phyloP scores from a whole-genome alignment of 2,888 invertebrate genomes.

The Torymus texanus region DNA sequence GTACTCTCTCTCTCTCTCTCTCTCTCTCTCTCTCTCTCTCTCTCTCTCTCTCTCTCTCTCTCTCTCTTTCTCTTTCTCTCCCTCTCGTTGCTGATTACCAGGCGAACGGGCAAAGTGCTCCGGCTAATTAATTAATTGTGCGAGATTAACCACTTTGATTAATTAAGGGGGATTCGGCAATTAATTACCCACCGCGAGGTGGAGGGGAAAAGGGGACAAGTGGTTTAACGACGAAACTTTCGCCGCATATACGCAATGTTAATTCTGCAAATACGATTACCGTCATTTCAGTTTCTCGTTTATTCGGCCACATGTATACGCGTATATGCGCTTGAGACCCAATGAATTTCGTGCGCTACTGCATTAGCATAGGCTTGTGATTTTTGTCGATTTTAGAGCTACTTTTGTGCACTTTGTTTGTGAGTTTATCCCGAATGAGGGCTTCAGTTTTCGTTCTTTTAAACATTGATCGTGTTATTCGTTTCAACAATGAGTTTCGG shows the following conservation, averaged over 20 bases:
- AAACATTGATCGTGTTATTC: no score
- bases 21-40: no score
- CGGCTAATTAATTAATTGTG: constrained; percentile 28
- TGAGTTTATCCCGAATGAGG: no score
- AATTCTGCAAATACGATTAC: constrained; percentile 30
- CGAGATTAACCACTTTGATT: constrained; percentile 41
- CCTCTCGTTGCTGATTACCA: no score
- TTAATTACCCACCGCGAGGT: constrained; percentile 15
- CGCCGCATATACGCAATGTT: constrained; percentile 14
- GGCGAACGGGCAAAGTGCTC: no score
- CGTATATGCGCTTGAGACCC: neutral
- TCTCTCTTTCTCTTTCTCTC: no score
- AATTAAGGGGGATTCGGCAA: constrained; percentile 24
- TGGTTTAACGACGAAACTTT: constrained; percentile 25
- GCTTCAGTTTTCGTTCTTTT: no score
- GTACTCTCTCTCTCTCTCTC: no score
- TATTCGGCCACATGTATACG: neutral
- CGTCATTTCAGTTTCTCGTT: constrained; percentile 33
- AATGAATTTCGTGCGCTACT: constrained; percentile 1
- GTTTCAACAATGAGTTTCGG: no score
- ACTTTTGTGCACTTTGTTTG: no score
- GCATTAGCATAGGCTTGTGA: constrained; percentile 5
- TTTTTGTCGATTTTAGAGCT: constrained; percentile 2
- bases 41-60: no score
- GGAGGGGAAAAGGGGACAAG: neutral